Evolutionary conservation across 2,797 vertebrate genomes (phyloP), one percentile per base, ranked within the genome.

Genomic region (Crocodylus rhombifer): DNA sequence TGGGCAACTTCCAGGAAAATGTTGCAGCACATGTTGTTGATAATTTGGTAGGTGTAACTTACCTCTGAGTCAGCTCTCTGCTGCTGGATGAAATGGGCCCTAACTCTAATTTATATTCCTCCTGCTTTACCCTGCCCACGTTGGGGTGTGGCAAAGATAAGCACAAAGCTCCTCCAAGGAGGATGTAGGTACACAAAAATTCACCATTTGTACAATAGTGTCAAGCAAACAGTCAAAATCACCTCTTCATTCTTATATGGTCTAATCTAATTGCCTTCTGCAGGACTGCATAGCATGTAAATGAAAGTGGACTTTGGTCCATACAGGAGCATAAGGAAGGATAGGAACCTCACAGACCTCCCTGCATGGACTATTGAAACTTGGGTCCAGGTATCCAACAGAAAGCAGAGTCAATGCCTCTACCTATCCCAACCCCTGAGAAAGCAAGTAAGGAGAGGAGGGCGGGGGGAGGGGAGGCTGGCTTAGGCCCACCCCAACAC

Each of bases 1-100:
- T 96, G 95, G 95, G 95, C 95, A 33, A 67, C 83, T 91, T 93
- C 92, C 95, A 96, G 91, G 92, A 83, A 86, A 88, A 96, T 1
- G 23, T 42, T 73, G 36, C 23, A 15, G 36, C 69, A 73, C 69
- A 93, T 75, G 81, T 88, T 96, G 95, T 93, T 84, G n/a, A 93
- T 96, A 94, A 95, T 91, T 95, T 95, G 93, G 87, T 95, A 96
- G 85, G 95, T 95, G 94, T 95, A 91, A 89, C 79, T 79, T 95
- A 93, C 63, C 76, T 92, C 78, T 96, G 96, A 97, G 95, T 96
- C 96, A 97, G 89, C 94, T 95, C 93, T 93, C 42, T 26, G 36
- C 69, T 73, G 69, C 69, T 51, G 69, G 21, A 73, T 51, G 23
- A 25, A 33, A 51, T 23, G 51, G 14, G 36, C 36, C 23, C 36